Evolutionary conservation across 2,888 invertebrate genomes (phyloP).

Genomic region (Pammene aurita): DNA sequence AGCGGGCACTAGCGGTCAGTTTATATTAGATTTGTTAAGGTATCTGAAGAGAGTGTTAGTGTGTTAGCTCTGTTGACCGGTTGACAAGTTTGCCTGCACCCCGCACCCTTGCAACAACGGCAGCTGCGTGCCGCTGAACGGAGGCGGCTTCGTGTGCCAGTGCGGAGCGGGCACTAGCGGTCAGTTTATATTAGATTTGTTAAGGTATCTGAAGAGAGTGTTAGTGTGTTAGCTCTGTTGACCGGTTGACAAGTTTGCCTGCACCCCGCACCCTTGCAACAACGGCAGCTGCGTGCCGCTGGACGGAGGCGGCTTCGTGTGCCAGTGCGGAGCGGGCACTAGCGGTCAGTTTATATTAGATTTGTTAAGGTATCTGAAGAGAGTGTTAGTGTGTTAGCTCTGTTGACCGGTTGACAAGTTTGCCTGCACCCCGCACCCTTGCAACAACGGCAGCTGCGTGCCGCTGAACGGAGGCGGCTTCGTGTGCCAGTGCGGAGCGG

Average conservation of each 20-base stretch:
- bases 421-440: slow-evolving; percentile 86
- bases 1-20: slow-evolving; percentile 64
- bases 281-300: slow-evolving; percentile 89
- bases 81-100: slow-evolving; percentile 86
- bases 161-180: slow-evolving; percentile 82
- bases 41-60: too few relatives aligned
- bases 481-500: slow-evolving; percentile 87
- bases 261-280: slow-evolving; percentile 87
- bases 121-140: slow-evolving; percentile 86
- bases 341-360: slow-evolving; percentile 55
- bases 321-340: slow-evolving; percentile 84
- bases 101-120: slow-evolving; percentile 89
- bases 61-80: slow-evolving; percentile 49
- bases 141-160: slow-evolving; percentile 87
- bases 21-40: too few relatives aligned
- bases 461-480: slow-evolving; percentile 85
- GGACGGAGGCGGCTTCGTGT: slow-evolving; percentile 85
- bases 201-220: too few relatives aligned
- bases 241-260: slow-evolving; percentile 85
- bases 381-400: too few relatives aligned
- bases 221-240: too few relatives aligned
- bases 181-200: slow-evolving; percentile 46
- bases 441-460: slow-evolving; percentile 89
- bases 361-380: too few relatives aligned
- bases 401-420: slow-evolving; percentile 82